Evolutionary conservation across 1,140 invertebrate genomes (phyloP), one percentile per base, ranked within the genome.

Genomic region (Lepidostoma basale): DNA sequence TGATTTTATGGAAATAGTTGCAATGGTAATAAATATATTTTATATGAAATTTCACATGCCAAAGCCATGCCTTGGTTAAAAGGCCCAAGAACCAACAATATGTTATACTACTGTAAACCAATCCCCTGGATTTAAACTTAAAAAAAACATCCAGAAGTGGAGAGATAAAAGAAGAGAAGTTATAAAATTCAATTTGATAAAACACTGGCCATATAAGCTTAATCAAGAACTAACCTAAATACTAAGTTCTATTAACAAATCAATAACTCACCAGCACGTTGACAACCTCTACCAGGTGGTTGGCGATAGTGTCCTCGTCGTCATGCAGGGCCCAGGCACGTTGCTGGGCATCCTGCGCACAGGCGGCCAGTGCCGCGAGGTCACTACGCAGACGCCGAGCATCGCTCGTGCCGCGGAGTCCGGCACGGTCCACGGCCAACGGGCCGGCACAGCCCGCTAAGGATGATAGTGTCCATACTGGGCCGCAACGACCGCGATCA

Each of bases 261-360:
- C 26, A 25, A 26, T 52, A 33, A 33, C 84, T 82, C 82, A 95
- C 93, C 84, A 97, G 82, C 76, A 97, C 93, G 56, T 90, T 93
- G 6, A 92, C 89, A 12, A 97, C 82, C 77, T 96, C 92, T 52
- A 90, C 86, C 6, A 97, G 85, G 75, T 94, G 90, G 68, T 91
- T 89, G 39, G 89, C 87, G 76, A 97, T 97, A 63, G 91, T 89
- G 58, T 86, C 85, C 74, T 96, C 93, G 79, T 98, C 95, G 79
- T 97, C 94, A 80, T 97, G 92, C 3, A 97, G 81, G 75, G 94
- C 92, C 95, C 95, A 97, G 71, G 92, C 94, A 72, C 95, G 84
- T 74, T 98, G 95, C 76, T 98, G 94, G 0, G 94, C 93, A 76
- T 97, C 95, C 78, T 96, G 93, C 72, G 95, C 95, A 71, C 93